Evolutionary conservation across 2,888 invertebrate genomes (phyloP), one percentile per base, ranked within the genome.

Genomic region (Ctenicera cuprea): DNA sequence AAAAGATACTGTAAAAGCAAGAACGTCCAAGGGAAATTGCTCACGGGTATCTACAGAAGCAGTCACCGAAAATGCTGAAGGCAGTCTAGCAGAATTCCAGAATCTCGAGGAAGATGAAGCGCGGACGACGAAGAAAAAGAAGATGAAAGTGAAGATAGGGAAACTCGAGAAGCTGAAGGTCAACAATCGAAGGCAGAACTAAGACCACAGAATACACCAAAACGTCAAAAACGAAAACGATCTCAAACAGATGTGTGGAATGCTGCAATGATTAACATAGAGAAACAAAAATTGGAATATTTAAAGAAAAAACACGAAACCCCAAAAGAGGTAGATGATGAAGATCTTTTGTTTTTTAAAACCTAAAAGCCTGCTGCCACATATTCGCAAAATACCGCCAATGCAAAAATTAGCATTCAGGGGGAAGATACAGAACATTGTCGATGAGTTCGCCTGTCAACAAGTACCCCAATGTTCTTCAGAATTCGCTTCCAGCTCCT

Each of bases 241-340:
- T 38, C 18, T 5, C 61, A 37, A 61, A 61, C 61, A 38, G 20
- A 61, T 61, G 16, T 20, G n/a, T 61, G 38, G 22, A 41, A 61
- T 16, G 11, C 52, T 52, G 52, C 52, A 2, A 57, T 57, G 57
- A 33, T 57, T 22, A 33, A 57, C 33, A 61, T 41, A 2, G 61
- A 61, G 38, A 41, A 41, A 20, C 61, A 61, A 20, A 61, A 37
- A 20, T 33, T 61, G 14, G 30, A 57, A 33, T 57, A 57, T 33
- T 57, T 57, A 33, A 57, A 57, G 14, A 5, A 33, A 33, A 26
- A 33, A 20, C 26, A 20, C 18, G 52, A 52, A 52, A 52, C 20
- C 20, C 52, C 20, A 12, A 16, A 20, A 52, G 52, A 52, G 16
- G 8, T 20, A 12, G 22, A 52, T 52, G 52, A 52, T 52, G 52